These are phyloP conservation scores for Centrocercus urophasianus DNA, from an alignment of 2,113 vertebrate species.

Conservation along the genomic window DNA sequence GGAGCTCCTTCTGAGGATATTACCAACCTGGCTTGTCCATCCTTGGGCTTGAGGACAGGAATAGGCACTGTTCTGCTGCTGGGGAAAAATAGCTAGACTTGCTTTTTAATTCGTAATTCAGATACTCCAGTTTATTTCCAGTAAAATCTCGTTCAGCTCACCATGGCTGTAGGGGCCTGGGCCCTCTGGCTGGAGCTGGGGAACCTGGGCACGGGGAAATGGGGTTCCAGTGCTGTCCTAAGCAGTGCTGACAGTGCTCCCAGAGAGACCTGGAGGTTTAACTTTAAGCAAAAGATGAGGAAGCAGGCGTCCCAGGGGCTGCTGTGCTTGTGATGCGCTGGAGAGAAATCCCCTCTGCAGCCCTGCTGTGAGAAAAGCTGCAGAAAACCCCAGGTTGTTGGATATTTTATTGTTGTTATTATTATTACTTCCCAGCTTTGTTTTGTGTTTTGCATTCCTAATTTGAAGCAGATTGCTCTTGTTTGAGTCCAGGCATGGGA, in stretches of 20 bases:
- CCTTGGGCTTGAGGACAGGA: not conserved
- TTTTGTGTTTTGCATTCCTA: not conserved
- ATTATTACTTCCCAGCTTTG: not conserved
- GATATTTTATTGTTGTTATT: too few relatives aligned
- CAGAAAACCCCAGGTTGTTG: not conserved
- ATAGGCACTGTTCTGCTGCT: rapidly evolving
- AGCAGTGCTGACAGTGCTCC: not conserved
- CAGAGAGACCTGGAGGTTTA: not conserved
- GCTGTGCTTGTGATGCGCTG: rapidly evolving
- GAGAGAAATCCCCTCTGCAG: not conserved
- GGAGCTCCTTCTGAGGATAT: not conserved
- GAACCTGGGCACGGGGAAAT: rapidly evolving
- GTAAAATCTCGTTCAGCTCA: not conserved
- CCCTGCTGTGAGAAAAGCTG: not conserved
- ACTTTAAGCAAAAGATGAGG: not conserved
- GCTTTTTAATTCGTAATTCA: not conserved
- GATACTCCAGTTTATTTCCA: not conserved
- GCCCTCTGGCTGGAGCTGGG: not conserved
- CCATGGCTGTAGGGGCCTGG: not conserved
- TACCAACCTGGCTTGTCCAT: not conserved
- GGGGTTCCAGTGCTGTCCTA: not conserved
- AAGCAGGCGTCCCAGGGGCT: not conserved
- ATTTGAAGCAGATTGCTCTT: not conserved
- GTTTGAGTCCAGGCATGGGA: not conserved
- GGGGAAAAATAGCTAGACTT: not conserved